Evolutionary conservation across 2,888 invertebrate genomes (phyloP).

Genomic region (Thera obeliscata): DNA sequence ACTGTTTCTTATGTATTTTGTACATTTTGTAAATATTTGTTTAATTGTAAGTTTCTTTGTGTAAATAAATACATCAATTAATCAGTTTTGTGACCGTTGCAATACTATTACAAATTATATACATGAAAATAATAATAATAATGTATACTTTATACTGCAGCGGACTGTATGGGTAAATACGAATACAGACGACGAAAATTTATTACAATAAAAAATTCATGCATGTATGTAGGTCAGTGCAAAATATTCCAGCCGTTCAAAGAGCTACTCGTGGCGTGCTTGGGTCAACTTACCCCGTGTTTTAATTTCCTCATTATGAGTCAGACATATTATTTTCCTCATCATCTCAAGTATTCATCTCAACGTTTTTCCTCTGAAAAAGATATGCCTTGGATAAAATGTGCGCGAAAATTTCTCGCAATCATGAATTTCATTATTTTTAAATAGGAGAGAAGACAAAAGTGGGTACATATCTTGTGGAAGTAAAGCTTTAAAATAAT

Average conservation of each 20-base stretch:
- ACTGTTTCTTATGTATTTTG: too few species aligned
- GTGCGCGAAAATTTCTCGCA: constrained; percentile 33
- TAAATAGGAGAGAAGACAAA: constrained; percentile 6
- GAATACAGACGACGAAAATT: neutral
- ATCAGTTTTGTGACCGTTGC: too few species aligned
- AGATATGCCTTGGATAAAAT: constrained; percentile 18
- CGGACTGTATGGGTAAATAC: too few species aligned
- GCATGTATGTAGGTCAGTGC: constrained; percentile 6
- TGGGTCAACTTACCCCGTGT: constrained; percentile 34
- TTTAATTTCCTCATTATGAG: constrained; percentile 32
- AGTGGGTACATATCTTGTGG: neutral
- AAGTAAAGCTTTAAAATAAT: neutral
- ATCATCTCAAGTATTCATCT: constrained; percentile 34
- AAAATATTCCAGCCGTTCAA: constrained; percentile 21
- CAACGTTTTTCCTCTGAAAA: constrained; percentile 30
- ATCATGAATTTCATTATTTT: constrained; percentile 15
- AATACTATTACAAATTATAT: too few species aligned
- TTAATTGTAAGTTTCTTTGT: too few species aligned
- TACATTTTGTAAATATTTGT: too few species aligned
- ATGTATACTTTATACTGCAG: too few species aligned
- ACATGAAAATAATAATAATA: too few species aligned
- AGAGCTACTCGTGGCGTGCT: constrained; percentile 20
- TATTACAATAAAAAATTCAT: constrained; percentile 12
- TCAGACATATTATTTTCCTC: constrained; percentile 30
- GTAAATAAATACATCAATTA: too few species aligned